These are phyloP conservation scores for Syncerus caffer DNA, from an alignment of 2,797 vertebrate species.

Conservation along the genomic window DNA sequence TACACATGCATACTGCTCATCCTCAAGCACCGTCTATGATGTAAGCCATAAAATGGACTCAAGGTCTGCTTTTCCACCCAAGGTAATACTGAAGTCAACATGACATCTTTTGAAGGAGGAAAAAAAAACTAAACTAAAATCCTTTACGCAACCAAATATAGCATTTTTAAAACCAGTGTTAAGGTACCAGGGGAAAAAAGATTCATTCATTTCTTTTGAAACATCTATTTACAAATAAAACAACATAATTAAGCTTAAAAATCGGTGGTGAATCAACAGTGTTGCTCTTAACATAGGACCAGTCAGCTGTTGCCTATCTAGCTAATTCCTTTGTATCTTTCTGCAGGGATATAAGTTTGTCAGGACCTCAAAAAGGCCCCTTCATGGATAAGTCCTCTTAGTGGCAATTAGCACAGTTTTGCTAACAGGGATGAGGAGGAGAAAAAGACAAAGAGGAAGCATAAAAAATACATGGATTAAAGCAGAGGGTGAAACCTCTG, in stretches of 20 bases:
- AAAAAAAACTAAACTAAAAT: background rate
- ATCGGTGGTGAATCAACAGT: background rate
- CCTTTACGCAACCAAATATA: background rate
- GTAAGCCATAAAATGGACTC: background rate
- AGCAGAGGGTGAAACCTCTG: background rate
- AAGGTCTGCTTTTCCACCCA: background rate
- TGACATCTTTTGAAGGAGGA: fast-evolving
- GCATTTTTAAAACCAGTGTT: background rate
- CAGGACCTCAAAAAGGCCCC: background rate
- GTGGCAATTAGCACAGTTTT: background rate
- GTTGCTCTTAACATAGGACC: background rate
- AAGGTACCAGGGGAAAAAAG: background rate
- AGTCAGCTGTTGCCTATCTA: background rate
- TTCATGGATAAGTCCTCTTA: background rate
- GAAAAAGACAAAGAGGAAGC: background rate
- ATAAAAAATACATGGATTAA: background rate
- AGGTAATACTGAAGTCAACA: background rate
- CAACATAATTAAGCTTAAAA: background rate
- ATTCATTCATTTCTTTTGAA: background rate
- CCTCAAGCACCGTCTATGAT: background rate
- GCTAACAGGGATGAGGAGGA: background rate
- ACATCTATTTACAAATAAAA: background rate
- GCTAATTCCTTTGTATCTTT: background rate
- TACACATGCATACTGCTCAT: background rate
- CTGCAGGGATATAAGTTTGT: background rate